Conservation (phyloP, 1,140 invertebrate genomes). For the Pristionchus pacificus region DNA sequence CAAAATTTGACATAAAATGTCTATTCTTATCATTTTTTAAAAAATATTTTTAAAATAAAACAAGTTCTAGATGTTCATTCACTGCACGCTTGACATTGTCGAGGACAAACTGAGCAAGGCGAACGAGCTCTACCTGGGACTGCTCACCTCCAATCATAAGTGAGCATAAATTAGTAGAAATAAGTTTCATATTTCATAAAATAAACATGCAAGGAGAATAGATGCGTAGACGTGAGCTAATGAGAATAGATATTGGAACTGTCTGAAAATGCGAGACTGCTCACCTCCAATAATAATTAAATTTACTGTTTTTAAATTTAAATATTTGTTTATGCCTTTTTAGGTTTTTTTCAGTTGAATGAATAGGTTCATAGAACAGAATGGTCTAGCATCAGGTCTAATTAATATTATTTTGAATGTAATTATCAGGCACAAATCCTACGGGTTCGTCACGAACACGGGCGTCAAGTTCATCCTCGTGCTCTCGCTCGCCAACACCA, state of each 20-base stretch:
- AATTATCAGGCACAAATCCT: conserved; percentile 44
- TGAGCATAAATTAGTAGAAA: conserved; percentile 33
- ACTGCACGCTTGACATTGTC: conserved; percentile 44
- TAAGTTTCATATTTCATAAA: conserved; percentile 15
- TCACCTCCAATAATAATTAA: too few relatives aligned
- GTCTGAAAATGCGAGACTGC: too few relatives aligned
- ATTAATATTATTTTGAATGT: not conserved
- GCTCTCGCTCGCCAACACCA: conserved; percentile 38
- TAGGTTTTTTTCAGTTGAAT: not conserved
- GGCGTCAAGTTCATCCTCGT: conserved; percentile 48
- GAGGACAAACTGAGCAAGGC: conserved; percentile 38
- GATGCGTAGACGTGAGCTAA: too few relatives aligned
- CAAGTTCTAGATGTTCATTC: conserved; percentile 44
- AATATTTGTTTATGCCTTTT: not conserved
- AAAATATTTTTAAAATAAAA: conserved; percentile 8
- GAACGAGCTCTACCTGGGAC: conserved; percentile 40
- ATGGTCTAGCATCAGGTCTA: too few relatives aligned
- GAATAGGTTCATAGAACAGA: too few relatives aligned
- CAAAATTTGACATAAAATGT: conserved; percentile 15
- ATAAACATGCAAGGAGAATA: not conserved
- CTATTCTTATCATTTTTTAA: conserved; percentile 33
- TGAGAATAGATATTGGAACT: too few relatives aligned
- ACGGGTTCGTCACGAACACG: conserved; percentile 53
- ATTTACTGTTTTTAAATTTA: not conserved
- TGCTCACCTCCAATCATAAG: conserved; percentile 38